phyloP scores from a whole-genome alignment of 2,113 vertebrate genomes.

The Leptosomus discolor region DNA sequence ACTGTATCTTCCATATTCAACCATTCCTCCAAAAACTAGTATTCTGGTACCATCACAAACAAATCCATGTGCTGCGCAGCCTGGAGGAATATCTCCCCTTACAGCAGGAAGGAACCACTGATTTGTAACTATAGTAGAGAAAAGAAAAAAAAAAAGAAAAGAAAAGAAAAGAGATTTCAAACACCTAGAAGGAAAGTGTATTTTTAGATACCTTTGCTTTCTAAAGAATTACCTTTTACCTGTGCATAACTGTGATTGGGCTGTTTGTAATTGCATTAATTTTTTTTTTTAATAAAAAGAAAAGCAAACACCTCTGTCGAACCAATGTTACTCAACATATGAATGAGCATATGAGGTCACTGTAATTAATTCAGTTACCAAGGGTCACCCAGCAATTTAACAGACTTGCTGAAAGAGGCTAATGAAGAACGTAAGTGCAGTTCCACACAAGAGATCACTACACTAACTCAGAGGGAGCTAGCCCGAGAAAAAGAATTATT shows the following conservation, averaged over 20 bases:
- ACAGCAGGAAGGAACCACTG: slow-evolving; percentile 98
- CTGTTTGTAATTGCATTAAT: not conserved
- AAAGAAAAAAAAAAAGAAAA: not conserved
- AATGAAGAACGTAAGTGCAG: not conserved
- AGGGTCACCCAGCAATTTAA: not conserved
- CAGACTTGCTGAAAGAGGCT: not conserved
- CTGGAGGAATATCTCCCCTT: slow-evolving; percentile 96
- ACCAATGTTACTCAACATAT: not conserved
- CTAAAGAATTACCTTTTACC: not conserved
- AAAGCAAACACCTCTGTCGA: not conserved
- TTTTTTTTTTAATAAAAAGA: not conserved
- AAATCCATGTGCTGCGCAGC: slow-evolving; percentile 95
- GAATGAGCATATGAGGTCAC: not conserved
- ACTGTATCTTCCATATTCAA: slow-evolving; percentile 96
- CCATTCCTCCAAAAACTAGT: slow-evolving; percentile 95
- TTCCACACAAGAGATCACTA: not conserved
- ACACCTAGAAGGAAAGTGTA: not conserved
- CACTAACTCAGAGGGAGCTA: not conserved
- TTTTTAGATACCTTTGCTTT: not conserved
- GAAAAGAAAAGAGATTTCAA: not conserved
- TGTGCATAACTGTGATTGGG: not conserved
- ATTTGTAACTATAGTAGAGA: slow-evolving; percentile 81
- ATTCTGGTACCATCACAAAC: slow-evolving; percentile 93
- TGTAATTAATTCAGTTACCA: not conserved
- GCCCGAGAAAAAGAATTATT: slow-evolving; percentile 21